Percentiles rank a stretch among this genome's conserved stretches.
Conservation (phyloP, 2,113 vertebrate species). For the Pterocles orientalis region DNA sequence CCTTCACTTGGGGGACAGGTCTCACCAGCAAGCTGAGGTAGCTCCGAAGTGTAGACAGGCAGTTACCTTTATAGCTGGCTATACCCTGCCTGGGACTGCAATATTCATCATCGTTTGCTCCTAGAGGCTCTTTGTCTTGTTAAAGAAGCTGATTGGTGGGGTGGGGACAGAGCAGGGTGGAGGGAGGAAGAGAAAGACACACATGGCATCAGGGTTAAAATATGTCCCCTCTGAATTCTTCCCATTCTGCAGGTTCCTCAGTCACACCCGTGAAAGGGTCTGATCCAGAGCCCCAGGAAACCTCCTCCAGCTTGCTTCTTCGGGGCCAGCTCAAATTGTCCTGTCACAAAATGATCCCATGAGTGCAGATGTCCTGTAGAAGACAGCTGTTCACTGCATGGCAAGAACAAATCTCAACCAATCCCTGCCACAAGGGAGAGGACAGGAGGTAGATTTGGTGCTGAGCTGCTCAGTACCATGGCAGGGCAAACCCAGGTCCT, state of each 20-base stretch:
- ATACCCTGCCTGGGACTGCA: not conserved
- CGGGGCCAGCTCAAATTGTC: not conserved
- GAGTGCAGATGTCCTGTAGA: fast-evolving
- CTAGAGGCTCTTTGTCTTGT: slow-evolving; percentile 51
- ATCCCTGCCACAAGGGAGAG: fast-evolving
- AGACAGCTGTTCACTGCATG: fast-evolving
- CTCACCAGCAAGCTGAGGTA: not conserved
- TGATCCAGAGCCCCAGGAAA: not conserved
- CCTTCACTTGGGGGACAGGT: not conserved
- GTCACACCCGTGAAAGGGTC: not conserved
- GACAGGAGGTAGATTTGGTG: not conserved
- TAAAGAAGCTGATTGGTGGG: slow-evolving; percentile 51
- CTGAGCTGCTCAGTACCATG: not conserved
- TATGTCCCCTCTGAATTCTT: slow-evolving; percentile 17
- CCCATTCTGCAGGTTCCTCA: slow-evolving; percentile 1
- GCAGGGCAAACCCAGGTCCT: not conserved
- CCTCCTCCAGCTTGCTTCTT: not conserved
- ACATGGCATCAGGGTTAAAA: not conserved
- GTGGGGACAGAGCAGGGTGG: slow-evolving; percentile 2
- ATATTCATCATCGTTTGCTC: not conserved
- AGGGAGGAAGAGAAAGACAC: not conserved
- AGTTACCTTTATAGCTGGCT: slow-evolving; percentile 38
- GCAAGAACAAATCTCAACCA: not conserved
- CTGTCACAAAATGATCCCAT: not conserved
- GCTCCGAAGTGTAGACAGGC: not conserved